These are phyloP conservation scores for Acinonyx jubatus DNA, from an alignment of 2,113 vertebrate genomes.

Conservation along the genomic window DNA sequence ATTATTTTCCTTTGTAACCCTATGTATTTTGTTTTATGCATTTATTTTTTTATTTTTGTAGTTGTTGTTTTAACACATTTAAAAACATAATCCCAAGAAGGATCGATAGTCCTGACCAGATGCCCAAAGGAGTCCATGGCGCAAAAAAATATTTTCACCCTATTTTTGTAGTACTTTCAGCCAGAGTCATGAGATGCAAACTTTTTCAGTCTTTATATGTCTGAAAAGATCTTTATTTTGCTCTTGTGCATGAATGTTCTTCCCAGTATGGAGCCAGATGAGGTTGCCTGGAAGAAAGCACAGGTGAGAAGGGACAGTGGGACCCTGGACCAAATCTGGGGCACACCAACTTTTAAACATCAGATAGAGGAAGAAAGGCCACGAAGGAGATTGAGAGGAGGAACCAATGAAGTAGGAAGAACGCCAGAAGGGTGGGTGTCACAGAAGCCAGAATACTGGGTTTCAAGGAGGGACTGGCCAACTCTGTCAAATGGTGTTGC, in stretches of 20 bases:
- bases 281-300: neutral
- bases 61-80: neutral
- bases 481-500: neutral
- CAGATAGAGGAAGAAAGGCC: neutral
- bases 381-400: neutral
- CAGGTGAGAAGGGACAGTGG: neutral
- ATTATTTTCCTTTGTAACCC: neutral
- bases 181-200: neutral
- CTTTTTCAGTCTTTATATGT: neutral
- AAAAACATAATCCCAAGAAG: neutral
- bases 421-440: neutral
- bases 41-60: too few species aligned
- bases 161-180: neutral
- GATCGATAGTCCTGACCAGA: neutral
- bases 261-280: neutral
- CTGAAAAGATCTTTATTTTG: neutral
- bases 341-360: neutral
- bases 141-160: neutral
- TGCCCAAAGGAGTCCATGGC: neutral
- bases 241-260: neutral
- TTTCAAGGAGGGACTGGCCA: neutral
- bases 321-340: neutral
- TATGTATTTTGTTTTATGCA: neutral
- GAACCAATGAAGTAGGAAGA: neutral
- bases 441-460: neutral